phyloP scores from a whole-genome alignment of 2,888 invertebrate species.

The Bursaphelenchus okinawaensis region DNA sequence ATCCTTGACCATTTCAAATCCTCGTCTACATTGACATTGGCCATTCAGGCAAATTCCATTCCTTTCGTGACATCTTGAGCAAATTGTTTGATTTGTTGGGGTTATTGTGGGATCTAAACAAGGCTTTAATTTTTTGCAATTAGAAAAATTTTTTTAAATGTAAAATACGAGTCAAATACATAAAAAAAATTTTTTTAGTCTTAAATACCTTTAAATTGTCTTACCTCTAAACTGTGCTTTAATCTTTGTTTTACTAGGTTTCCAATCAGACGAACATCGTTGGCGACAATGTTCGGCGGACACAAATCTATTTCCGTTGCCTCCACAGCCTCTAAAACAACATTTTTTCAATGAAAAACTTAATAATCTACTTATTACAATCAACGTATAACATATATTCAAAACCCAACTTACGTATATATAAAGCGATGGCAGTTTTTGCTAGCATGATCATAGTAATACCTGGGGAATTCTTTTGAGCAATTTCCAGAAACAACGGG shows the following conservation, averaged over 20 bases:
- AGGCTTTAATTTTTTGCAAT: too few relatives aligned
- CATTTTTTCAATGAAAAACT: neutral
- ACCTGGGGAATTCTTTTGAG: slow-evolving; percentile 42
- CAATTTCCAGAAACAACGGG: slow-evolving; percentile 45
- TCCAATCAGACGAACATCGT: slow-evolving; percentile 21
- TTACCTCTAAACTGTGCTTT: slow-evolving; percentile 10
- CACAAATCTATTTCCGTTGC: slow-evolving; percentile 32
- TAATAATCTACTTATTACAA: too few relatives aligned
- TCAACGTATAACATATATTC: too few relatives aligned
- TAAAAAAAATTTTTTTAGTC: neutral
- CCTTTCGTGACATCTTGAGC: slow-evolving; percentile 11
- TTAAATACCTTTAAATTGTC: too few relatives aligned
- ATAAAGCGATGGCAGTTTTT: slow-evolving; percentile 47
- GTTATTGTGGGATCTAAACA: neutral
- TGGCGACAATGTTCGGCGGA: slow-evolving; percentile 26
- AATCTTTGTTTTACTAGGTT: slow-evolving; percentile 2
- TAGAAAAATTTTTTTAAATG: slow-evolving; percentile 2
- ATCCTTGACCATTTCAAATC: slow-evolving; percentile 40
- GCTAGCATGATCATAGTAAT: slow-evolving; percentile 42
- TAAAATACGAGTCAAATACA: slow-evolving; percentile 7
- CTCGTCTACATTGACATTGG: slow-evolving; percentile 45
- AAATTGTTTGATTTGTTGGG: neutral
- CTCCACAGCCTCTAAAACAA: slow-evolving; percentile 32
- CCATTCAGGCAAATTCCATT: slow-evolving; percentile 43
- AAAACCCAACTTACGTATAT: slow-evolving; percentile 50